A percentile compares a stretch with the other conserved stretches of the same genome.
These are phyloP conservation scores for Cryptoleucopteryx plumbea DNA, from an alignment of 2,113 vertebrate genomes.

Conservation along the genomic window DNA sequence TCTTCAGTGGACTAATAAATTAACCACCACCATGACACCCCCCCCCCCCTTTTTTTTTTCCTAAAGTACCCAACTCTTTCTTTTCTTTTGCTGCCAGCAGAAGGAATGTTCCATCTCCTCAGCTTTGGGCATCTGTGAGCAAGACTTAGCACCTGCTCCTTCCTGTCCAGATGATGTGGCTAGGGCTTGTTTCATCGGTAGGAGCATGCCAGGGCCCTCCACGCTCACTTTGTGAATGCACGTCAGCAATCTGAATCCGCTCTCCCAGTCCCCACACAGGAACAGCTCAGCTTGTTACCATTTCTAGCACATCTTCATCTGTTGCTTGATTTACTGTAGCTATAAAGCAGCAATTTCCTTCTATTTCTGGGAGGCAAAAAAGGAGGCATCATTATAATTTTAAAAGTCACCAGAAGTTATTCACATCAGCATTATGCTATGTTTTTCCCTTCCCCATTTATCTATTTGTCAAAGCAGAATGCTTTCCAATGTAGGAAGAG, in stretches of 20 bases:
- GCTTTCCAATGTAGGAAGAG: background rate
- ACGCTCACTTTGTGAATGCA: background rate
- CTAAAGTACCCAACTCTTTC: background rate
- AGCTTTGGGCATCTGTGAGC: background rate
- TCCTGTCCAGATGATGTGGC: background rate
- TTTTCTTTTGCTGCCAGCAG: background rate
- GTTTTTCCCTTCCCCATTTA: background rate
- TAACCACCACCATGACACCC: background rate
- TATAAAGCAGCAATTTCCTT: background rate
- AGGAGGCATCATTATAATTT: background rate
- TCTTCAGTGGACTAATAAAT: background rate
- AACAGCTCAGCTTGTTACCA: slow-evolving; percentile 4
- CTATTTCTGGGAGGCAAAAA: background rate
- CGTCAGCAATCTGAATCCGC: background rate
- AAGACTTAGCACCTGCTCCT: background rate
- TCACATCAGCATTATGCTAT: background rate
- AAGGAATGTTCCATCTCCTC: background rate
- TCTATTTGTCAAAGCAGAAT: background rate
- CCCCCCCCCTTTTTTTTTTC: background rate
- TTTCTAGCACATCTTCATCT: slow-evolving; percentile 24
- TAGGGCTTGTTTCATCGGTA: background rate
- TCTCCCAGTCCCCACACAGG: background rate
- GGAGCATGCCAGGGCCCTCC: background rate
- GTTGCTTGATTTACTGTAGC: slow-evolving; percentile 14
- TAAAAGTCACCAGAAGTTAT: background rate